Percentiles rank a stretch among this genome's conserved stretches.
phyloP scores from a whole-genome alignment of 2,888 invertebrate genomes.

The Oegoconia quadripuncta region DNA sequence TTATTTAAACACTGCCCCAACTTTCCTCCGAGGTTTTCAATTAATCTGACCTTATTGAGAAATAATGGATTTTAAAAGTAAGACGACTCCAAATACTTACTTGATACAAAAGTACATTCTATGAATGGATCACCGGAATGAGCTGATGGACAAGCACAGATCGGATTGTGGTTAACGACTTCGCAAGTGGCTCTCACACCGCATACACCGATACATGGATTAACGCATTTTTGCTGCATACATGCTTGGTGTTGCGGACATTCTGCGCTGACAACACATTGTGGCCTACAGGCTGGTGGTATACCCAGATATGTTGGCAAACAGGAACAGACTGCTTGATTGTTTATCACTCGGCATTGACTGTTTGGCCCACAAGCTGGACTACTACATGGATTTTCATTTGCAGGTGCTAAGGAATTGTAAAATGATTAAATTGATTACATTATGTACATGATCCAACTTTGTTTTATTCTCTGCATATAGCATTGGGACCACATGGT shows the following conservation, averaged over 20 bases:
- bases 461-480: conserved; percentile 83
- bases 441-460: conserved; percentile 85
- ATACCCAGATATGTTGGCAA: conserved; percentile 83
- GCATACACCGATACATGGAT: conserved; percentile 86
- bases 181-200: conserved; percentile 81
- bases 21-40: too few species aligned
- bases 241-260: conserved; percentile 85
- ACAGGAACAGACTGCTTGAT: conserved; percentile 86
- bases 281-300: conserved; percentile 86
- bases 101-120: conserved; percentile 59
- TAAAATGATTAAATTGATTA: neutral
- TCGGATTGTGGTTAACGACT: conserved; percentile 86
- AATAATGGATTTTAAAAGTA: too few species aligned
- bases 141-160: conserved; percentile 84
- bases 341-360: conserved; percentile 80
- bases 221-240: conserved; percentile 83
- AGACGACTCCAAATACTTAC: too few species aligned
- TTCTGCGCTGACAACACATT: conserved; percentile 85
- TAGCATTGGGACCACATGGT: conserved; percentile 85
- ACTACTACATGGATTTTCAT: conserved; percentile 81
- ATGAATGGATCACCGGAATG: conserved; percentile 84
- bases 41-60: too few species aligned
- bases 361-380: conserved; percentile 87
- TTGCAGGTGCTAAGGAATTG: conserved; percentile 38
- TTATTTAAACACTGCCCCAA: too few species aligned